These are phyloP conservation scores for Sebastes hubbsi DNA, from an alignment of 2,797 vertebrate species.

Conservation along the genomic window DNA sequence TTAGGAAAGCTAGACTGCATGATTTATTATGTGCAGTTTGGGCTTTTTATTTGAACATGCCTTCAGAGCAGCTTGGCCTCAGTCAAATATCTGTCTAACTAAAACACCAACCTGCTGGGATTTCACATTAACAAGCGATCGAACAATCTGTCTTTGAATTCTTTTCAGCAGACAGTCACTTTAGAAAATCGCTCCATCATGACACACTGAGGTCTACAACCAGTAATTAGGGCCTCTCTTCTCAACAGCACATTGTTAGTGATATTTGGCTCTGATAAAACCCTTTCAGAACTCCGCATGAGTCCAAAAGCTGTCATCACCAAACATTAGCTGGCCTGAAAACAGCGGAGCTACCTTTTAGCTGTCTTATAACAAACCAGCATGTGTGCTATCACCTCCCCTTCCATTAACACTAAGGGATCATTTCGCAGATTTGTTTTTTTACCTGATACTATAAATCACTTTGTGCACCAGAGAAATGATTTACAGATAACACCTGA, in stretches of 20 bases:
- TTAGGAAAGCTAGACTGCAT: not conserved
- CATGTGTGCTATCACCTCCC: not conserved
- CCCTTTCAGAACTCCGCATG: constrained; percentile 38
- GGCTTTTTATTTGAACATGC: constrained; percentile 5
- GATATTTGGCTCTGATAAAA: constrained; percentile 37
- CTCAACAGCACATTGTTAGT: constrained; percentile 20
- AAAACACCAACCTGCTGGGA: constrained; percentile 27
- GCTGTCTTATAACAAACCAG: constrained; percentile 11
- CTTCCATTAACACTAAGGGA: not conserved
- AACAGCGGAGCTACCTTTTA: constrained; percentile 8
- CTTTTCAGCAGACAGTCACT: constrained; percentile 3
- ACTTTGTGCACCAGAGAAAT: not conserved
- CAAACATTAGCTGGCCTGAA: constrained; percentile 1
- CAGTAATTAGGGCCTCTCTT: constrained; percentile 34
- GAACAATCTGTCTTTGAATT: constrained; percentile 29
- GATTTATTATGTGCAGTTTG: not conserved
- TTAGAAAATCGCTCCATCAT: constrained; percentile 16
- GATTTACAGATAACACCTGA: not conserved
- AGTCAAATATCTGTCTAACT: constrained; percentile 13
- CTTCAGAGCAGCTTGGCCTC: not conserved
- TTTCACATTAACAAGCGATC: constrained; percentile 9
- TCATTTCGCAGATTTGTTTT: constrained; percentile 8
- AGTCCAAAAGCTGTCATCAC: constrained; percentile 42
- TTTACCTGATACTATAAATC: constrained; percentile 9
- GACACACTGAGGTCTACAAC: constrained; percentile 6